Base-by-base conservation (phyloP, 2,888 invertebrate species). In the Ectobius pallidus region DNA sequence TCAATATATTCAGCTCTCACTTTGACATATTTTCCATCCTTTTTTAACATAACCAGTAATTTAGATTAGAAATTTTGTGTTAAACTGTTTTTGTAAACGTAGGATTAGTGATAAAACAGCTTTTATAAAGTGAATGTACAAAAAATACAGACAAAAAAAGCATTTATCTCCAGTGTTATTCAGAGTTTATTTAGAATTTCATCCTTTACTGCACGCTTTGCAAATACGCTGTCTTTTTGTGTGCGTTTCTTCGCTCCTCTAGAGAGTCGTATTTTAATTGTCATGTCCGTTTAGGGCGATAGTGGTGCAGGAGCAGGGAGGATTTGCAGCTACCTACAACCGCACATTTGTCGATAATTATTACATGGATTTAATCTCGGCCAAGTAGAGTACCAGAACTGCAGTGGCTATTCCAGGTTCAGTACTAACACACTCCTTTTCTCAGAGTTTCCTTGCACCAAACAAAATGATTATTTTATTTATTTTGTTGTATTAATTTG, bases 341-440 rank as follows among this genome's bases (percentile, higher is more conserved):
- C 22, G 22, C 52, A 52, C 52, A 52, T 52, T 52, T 52, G 25
- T 52, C 52, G 52, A 52, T 52, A 52, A 52, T 52, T 52, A 52
- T 25, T 52, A 52, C 25, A 25, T 52, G 52, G 52, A 25, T 52
- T 2, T 52, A 52, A 52, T 52, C 52, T 22, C 25, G 25, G 14
- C 22, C 0, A 25, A 0, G 25, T 52, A 22, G 52, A 2, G 3
- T 52, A 52, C n/a, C 20, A 25, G 25, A 52, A 52, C 52, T 52
- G 52, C 49, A 16, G 4, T 4, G 52, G 22, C 1, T 52, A 25
- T 52, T 25, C 52, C 7, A 52, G 11, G 14, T 25, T 14, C 7
- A 52, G 11, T 14, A 14, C 52, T 25, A 22, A 52, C 3, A 52
- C 52, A 20, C 25, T 14, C 25, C 1, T 25, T 20, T 3, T 25